phyloP scores from a whole-genome alignment of 2,888 invertebrate genomes.

The Labia minor region DNA sequence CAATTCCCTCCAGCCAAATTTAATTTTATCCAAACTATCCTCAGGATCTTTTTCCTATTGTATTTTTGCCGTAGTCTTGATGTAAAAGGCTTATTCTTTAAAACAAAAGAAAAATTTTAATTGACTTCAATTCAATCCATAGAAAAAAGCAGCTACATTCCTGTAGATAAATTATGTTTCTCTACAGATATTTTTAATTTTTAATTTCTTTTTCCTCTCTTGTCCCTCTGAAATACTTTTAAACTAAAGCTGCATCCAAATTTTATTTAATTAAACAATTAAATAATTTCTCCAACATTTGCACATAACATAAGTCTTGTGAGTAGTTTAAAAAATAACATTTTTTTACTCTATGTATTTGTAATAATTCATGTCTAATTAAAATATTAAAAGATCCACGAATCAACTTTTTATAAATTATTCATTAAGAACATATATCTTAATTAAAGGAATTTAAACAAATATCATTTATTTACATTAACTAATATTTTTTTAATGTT shows the following conservation, averaged over 20 bases:
- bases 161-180: neutral
- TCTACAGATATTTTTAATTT: neutral
- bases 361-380: constrained; percentile 5
- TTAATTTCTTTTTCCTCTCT: neutral
- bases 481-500: constrained; percentile 8
- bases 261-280: neutral
- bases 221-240: neutral
- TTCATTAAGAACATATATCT: neutral
- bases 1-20: constrained; percentile 1
- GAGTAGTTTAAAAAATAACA: constrained; percentile 4
- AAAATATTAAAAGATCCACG: neutral
- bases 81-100: constrained; percentile 1
- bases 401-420: constrained; percentile 7
- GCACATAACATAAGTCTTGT: neutral
- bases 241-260: neutral
- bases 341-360: constrained; percentile 13
- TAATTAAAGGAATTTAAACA: neutral
- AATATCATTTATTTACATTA: constrained; percentile 5
- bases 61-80: neutral
- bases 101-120: neutral
- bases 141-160: neutral
- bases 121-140: neutral
- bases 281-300: neutral
- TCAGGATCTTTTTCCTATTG: neutral
- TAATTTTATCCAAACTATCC: neutral